Percentiles rank a stretch among this genome's conserved stretches.
These are phyloP conservation scores for Apamea sordens DNA, from an alignment of 2,888 invertebrate species.

Conservation along the genomic window DNA sequence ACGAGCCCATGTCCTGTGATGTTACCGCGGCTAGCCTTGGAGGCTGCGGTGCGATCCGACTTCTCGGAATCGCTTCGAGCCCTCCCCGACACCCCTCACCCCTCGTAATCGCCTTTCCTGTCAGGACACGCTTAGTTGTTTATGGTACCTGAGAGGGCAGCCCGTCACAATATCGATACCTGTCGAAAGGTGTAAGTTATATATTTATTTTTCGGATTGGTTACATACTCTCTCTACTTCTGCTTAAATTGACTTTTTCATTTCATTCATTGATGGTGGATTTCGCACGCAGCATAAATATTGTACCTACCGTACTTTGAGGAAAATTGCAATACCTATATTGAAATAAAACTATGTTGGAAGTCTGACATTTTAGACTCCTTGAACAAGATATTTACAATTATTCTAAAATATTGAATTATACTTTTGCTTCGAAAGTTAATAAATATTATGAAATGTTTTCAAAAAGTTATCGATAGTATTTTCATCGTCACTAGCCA, in stretches of 20 bases:
- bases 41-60: constrained; percentile 80
- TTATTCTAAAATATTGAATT: neutral
- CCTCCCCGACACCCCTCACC: constrained; percentile 70
- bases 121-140: constrained; percentile 74
- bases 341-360: neutral
- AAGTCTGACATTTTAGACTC: neutral
- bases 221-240: neutral
- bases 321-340: neutral
- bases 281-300: neutral
- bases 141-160: constrained; percentile 64
- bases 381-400: neutral
- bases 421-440: neutral
- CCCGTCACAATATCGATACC: constrained; percentile 63
- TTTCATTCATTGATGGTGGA: neutral
- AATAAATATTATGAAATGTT: constrained; percentile 30
- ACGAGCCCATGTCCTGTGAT: constrained; percentile 85
- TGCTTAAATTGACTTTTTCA: neutral
- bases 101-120: constrained; percentile 79
- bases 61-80: constrained; percentile 85
- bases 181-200: constrained; percentile 32
- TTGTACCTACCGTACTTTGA: neutral
- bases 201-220: constrained; percentile 14
- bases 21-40: constrained; percentile 85
- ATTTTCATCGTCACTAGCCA: constrained; percentile 78
- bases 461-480: constrained; percentile 76